Conservation (phyloP, 2,888 invertebrate species). For the Eubasilissa splendida region DNA sequence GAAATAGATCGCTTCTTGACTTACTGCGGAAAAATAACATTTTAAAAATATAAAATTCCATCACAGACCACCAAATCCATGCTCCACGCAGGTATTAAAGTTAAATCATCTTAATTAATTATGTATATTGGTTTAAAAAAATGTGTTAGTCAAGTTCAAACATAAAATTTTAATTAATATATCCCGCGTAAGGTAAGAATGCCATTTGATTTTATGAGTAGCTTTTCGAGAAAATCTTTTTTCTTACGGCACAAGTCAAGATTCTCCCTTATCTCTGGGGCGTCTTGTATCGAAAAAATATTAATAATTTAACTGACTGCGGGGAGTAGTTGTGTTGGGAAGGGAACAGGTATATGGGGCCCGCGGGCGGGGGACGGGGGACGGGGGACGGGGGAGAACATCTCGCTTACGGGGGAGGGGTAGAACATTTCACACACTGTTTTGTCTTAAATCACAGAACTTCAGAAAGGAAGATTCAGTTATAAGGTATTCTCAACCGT, state of each 20-base stretch:
- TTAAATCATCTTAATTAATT: too few relatives aligned
- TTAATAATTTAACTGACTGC: conserved; percentile 59
- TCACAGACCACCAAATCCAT: too few relatives aligned
- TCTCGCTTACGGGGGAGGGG: conserved; percentile 5
- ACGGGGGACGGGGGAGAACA: background rate
- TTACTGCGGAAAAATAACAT: too few relatives aligned
- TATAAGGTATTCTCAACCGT: background rate
- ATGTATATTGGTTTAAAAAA: too few relatives aligned
- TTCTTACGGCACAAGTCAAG: conserved; percentile 32
- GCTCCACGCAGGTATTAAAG: too few relatives aligned
- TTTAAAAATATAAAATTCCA: too few relatives aligned
- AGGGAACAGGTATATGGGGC: conserved; percentile 55
- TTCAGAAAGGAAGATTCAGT: background rate
- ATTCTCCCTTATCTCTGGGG: conserved; percentile 55
- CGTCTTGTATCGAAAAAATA: conserved; percentile 59
- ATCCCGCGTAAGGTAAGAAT: too few relatives aligned
- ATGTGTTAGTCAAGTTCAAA: too few relatives aligned
- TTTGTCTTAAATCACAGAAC: conserved; percentile 25
- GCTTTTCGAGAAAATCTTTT: background rate
- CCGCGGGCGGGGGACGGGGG: background rate
- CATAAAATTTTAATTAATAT: too few relatives aligned
- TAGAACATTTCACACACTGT: conserved; percentile 21
- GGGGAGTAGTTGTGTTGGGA: conserved; percentile 54
- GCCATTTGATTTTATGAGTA: too few relatives aligned
- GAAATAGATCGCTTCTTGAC: too few relatives aligned